Evolutionary conservation across 2,113 vertebrate species (phyloP), one percentile per base, ranked within the genome.

Genomic region (Arenaria interpres): DNA sequence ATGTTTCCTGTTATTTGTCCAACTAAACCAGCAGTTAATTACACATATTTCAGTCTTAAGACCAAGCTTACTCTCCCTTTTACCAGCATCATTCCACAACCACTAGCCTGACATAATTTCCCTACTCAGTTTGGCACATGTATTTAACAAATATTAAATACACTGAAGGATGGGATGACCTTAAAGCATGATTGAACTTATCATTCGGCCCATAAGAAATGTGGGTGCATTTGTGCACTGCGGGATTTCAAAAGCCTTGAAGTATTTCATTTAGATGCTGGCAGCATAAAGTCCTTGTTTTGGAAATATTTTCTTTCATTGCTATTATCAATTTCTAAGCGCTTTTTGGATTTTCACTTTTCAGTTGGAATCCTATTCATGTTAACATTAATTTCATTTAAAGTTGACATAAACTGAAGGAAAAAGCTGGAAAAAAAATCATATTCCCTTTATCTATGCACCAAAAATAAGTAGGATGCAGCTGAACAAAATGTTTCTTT

Each of bases 211-310:
- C 43, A n/a, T n/a, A 77, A 74, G 41, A 85, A 91, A 53, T 67
- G 54, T 68, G 64, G 64, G 64, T 66, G 27, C 32, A 28, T 84
- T n/a, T 66, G 33, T 66, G 35, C 56, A 41, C 35, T 64, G 57
- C 73, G 21, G n/a, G 33, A 84, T 91, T 97, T 93, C n/a, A 81
- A 91, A 87, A 89, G 23, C 39, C 67, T 85, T 85, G 48, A 86
- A 69, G 67, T 46, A 82, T 51, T 86, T 95, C 0, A 2, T 72
- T 95, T 76, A 60, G 83, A 89, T 68, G 12, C 9, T 79, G 25
- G 46, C 30, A 89, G 32, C 43, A 77, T 57, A 19, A 76, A 97
- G 41, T 71, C 41, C 33, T 77, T 80, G 53, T 80, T 89, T 90
- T 53, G 18, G 69, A 95, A 67, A 37, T 33, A 30, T 37, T 51